phyloP scores from a whole-genome alignment of 2,888 invertebrate species.

The Parnassius mnemosyne region DNA sequence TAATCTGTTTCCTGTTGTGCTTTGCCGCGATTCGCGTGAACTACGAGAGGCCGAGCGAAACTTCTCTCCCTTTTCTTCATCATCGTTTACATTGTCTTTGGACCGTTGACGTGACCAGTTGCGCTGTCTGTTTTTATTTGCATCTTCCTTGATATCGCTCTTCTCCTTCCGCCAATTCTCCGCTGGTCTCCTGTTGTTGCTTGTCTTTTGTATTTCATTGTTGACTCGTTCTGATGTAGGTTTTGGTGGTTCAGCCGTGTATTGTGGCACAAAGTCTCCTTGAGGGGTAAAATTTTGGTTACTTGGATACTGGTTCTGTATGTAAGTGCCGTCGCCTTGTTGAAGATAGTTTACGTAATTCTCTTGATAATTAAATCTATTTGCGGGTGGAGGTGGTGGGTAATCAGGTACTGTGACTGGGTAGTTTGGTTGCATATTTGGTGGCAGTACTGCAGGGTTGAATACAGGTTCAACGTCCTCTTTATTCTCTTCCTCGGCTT shows the following conservation, averaged over 20 bases:
- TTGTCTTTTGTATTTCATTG: conserved; percentile 59
- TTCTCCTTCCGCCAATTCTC: conserved; percentile 71
- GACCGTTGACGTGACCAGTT: conserved; percentile 63
- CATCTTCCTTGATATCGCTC: conserved; percentile 48
- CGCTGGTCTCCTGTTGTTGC: conserved; percentile 44
- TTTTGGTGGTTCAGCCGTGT: conserved; percentile 30
- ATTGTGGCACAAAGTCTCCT: conserved; percentile 50
- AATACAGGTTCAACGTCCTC: conserved; percentile 55
- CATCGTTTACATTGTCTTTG: conserved; percentile 57
- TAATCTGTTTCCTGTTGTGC: conserved; percentile 36
- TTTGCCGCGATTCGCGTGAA: conserved; percentile 46
- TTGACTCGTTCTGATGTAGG: conserved; percentile 52
- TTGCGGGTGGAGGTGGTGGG: conserved; percentile 55
- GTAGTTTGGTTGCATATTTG: conserved; percentile 39
- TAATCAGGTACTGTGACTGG: conserved; percentile 49
- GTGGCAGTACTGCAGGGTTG: conserved; percentile 58
- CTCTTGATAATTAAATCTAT: conserved; percentile 41
- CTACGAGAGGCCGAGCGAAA: conserved; percentile 35
- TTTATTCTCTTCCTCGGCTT: conserved; percentile 56
- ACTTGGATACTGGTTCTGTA: conserved; percentile 56
- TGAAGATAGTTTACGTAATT: conserved; percentile 59
- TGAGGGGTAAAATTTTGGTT: conserved; percentile 50
- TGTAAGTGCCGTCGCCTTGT: conserved; percentile 68
- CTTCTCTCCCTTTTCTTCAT: conserved; percentile 45
- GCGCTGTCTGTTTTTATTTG: conserved; percentile 51